These are phyloP conservation scores for Drosophila baimaii DNA, from an alignment of 1,140 invertebrate species.

Conservation along the genomic window DNA sequence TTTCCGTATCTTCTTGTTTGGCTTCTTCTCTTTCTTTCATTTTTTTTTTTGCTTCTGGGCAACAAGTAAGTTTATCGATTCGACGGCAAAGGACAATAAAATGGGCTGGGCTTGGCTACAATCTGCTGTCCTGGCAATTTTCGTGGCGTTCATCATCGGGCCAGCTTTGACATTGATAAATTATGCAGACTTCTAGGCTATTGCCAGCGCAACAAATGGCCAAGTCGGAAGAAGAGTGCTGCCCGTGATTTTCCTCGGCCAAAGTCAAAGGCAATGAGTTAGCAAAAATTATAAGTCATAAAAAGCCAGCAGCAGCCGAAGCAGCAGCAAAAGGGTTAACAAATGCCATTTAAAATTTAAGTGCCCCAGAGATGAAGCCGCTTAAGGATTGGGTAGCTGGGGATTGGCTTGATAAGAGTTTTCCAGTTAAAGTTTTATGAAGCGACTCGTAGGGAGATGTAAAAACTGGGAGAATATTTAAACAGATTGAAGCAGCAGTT, in stretches of 20 bases:
- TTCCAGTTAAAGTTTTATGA: slow-evolving; percentile 43
- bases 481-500: not conserved
- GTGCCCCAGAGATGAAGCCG: slow-evolving; percentile 58
- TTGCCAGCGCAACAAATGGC: slow-evolving; percentile 66
- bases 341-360: slow-evolving; percentile 79
- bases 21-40: slow-evolving; percentile 17
- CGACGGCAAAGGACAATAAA: slow-evolving; percentile 29
- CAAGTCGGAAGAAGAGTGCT: slow-evolving; percentile 26
- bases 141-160: slow-evolving; percentile 67
- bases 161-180: slow-evolving; percentile 78
- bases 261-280: slow-evolving; percentile 70
- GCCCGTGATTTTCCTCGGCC: slow-evolving; percentile 38
- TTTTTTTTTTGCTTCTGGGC: slow-evolving; percentile 38
- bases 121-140: slow-evolving; percentile 70
- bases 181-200: slow-evolving; percentile 55
- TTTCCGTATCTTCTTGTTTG: slow-evolving; percentile 41
- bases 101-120: slow-evolving; percentile 47
- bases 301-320: slow-evolving; percentile 52
- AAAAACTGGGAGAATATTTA: slow-evolving; percentile 13
- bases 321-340: slow-evolving; percentile 48
- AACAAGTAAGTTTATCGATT: slow-evolving; percentile 77
- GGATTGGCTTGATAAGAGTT: slow-evolving; percentile 40
- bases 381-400: slow-evolving; percentile 31
- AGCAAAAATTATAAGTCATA: slow-evolving; percentile 81
- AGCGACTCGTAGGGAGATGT: not conserved